phyloP scores from a whole-genome alignment of 2,888 invertebrate genomes.

The Timandra comae region DNA sequence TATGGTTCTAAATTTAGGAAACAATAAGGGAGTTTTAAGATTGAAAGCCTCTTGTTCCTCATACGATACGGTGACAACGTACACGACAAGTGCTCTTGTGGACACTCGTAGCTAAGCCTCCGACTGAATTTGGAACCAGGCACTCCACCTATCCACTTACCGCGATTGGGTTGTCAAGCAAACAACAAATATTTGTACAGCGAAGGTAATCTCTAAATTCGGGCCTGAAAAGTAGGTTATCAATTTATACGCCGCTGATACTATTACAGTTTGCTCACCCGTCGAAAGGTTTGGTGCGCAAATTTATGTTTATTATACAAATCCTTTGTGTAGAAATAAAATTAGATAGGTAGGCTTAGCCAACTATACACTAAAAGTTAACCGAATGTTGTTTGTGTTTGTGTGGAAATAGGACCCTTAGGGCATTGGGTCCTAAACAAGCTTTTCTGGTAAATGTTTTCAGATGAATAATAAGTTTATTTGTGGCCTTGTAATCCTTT shows the following conservation, averaged over 20 bases:
- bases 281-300: conserved; percentile 1
- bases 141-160: conserved; percentile 37
- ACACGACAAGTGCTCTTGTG: conserved; percentile 15
- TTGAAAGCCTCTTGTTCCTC: too few species aligned
- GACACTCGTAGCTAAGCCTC: conserved; percentile 21
- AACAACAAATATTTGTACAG: conserved; percentile 32
- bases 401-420: conserved; percentile 2
- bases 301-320: too few species aligned
- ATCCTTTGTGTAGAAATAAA: neutral
- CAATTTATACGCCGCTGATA: conserved; percentile 16
- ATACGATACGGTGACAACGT: conserved; percentile 6
- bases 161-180: conserved; percentile 29
- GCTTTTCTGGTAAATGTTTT: neutral
- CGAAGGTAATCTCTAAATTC: conserved; percentile 20
- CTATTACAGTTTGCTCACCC: conserved; percentile 4
- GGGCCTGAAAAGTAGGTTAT: conserved; percentile 31
- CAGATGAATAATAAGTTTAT: too few species aligned
- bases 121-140: conserved; percentile 14
- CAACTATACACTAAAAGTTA: conserved; percentile 3
- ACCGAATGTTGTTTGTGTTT: conserved; percentile 7
- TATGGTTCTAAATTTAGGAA: too few species aligned
- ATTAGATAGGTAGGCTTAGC: conserved; percentile 1
- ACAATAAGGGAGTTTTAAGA: too few species aligned
- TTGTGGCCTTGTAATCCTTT: too few species aligned
- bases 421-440: conserved; percentile 6